Evolutionary conservation across 2,888 invertebrate species (phyloP).

Genomic region (Calliphora vomitoria): DNA sequence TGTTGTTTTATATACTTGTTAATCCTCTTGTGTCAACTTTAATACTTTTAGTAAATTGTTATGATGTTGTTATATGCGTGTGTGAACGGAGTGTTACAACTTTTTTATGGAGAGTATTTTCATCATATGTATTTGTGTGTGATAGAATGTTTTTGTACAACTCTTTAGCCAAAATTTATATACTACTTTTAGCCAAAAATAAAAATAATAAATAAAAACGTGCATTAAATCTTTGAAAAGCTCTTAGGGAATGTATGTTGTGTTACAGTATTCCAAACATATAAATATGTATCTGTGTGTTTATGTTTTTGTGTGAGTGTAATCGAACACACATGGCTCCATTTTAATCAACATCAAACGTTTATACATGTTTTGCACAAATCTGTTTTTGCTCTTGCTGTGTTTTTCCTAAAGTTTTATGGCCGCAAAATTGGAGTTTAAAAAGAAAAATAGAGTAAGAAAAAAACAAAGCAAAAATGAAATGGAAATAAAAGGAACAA

Average conservation of each 20-base stretch:
- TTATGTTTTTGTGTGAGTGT: constrained; percentile 36
- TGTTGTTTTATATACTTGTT: constrained; percentile 72
- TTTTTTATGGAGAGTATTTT: constrained; percentile 44
- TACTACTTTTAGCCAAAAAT: constrained; percentile 54
- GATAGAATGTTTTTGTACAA: constrained; percentile 56
- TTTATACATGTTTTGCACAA: constrained; percentile 46
- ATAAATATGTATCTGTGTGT: not conserved
- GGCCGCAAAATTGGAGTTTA: constrained; percentile 73
- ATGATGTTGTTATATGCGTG: constrained; percentile 66
- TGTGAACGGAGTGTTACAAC: constrained; percentile 15
- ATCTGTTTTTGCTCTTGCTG: not conserved
- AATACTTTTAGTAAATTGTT: constrained; percentile 77
- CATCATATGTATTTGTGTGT: not conserved
- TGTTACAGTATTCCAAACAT: constrained; percentile 7
- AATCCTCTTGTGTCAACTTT: constrained; percentile 76
- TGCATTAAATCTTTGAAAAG: constrained; percentile 71
- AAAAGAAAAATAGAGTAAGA: constrained; percentile 47
- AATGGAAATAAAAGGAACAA: constrained; percentile 31
- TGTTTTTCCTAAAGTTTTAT: constrained; percentile 66
- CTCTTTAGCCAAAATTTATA: constrained; percentile 71
- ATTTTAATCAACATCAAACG: constrained; percentile 76
- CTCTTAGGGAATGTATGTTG: constrained; percentile 58
- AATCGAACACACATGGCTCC: constrained; percentile 76
- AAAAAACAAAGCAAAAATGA: not conserved
- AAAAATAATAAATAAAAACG: constrained; percentile 47